These are phyloP conservation scores for Sciurus vulgaris DNA, from an alignment of 2,797 vertebrate species.

Conservation along the genomic window DNA sequence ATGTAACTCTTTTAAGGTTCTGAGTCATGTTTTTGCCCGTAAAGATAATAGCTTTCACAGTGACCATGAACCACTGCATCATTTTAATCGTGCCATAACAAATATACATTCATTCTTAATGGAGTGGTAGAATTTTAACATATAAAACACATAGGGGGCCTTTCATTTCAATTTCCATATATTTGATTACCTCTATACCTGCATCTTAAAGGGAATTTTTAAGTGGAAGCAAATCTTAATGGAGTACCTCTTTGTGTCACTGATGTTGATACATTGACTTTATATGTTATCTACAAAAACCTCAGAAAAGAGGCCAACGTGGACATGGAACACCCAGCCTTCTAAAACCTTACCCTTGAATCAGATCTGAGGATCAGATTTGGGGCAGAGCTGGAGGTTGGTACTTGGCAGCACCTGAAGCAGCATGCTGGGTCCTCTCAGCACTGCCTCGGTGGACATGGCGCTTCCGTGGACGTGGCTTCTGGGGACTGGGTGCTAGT, in stretches of 20 bases:
- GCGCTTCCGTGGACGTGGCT: not conserved
- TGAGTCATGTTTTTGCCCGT: not conserved
- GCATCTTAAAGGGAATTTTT: conserved; percentile 44
- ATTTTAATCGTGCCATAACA: conserved; percentile 36
- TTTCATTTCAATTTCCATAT: not conserved
- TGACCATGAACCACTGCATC: not conserved
- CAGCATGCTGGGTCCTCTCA: accelerated
- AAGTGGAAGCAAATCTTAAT: not conserved
- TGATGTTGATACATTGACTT: not conserved
- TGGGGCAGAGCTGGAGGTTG: not conserved
- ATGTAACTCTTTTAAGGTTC: conserved; percentile 33
- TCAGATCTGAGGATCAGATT: accelerated
- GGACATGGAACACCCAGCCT: not conserved
- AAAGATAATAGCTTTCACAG: conserved; percentile 43
- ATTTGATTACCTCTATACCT: not conserved
- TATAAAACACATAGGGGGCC: not conserved
- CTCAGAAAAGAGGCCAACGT: not conserved
- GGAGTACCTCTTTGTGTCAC: not conserved
- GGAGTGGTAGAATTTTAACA: not conserved
- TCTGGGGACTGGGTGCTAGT: not conserved
- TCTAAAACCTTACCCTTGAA: too few relatives aligned
- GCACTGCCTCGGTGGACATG: not conserved
- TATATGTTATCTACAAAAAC: not conserved
- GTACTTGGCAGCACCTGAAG: accelerated
- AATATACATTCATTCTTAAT: not conserved